phyloP scores from a whole-genome alignment of 2,797 vertebrate species.

The Capromys pilorides region DNA sequence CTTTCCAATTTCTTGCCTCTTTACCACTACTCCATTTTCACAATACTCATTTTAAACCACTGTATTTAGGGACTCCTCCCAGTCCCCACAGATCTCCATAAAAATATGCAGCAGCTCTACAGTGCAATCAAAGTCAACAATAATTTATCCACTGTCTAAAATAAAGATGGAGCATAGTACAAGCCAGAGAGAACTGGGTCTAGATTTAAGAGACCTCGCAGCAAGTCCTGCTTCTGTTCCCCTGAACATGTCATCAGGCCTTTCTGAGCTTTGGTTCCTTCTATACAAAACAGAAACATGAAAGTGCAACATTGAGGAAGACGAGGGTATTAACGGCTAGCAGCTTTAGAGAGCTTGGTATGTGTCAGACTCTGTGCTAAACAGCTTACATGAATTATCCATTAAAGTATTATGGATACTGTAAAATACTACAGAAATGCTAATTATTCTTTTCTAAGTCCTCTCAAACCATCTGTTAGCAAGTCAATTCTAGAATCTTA shows the following conservation, averaged over 20 bases:
- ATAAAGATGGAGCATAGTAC: background rate
- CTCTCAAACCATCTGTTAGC: slow-evolving; percentile 29
- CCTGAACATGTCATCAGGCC: background rate
- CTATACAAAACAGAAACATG: background rate
- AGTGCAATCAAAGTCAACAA: background rate
- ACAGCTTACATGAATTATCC: slow-evolving; percentile 9
- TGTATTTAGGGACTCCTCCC: background rate
- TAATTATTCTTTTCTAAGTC: slow-evolving; percentile 51
- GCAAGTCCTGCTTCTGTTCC: background rate
- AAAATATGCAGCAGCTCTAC: background rate
- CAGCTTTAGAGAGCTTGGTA: background rate
- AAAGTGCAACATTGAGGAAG: background rate
- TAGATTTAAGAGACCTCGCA: background rate
- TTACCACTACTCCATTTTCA: background rate
- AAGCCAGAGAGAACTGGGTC: background rate
- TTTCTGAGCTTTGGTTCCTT: background rate
- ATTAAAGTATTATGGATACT: slow-evolving; percentile 29
- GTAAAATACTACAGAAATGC: slow-evolving; percentile 56
- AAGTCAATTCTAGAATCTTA: slow-evolving; percentile 53
- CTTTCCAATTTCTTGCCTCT: background rate
- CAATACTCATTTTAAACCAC: background rate
- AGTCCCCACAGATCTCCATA: background rate
- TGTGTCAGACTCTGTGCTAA: background rate
- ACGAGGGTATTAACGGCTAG: background rate
- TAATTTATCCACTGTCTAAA: background rate